Base-by-base conservation (phyloP, 2,113 vertebrate genomes). In the Herpailurus yagouaroundi region DNA sequence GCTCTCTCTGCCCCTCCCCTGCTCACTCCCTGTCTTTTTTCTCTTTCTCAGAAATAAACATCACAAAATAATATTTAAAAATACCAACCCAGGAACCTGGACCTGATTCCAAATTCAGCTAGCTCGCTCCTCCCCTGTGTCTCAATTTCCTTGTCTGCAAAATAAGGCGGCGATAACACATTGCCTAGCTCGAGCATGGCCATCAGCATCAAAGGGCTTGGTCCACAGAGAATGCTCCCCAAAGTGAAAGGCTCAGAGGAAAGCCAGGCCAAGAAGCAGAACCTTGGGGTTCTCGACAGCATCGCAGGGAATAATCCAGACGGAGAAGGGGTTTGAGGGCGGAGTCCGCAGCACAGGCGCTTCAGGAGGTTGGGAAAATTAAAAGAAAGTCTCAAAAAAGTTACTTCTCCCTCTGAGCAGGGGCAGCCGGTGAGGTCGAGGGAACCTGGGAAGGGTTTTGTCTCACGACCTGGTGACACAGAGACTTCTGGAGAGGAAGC, bases 221-320 rank as follows among this genome's bases (percentile, higher is more conserved):
- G 14, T 38, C 16, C 25, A 33, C 3, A 15, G 33, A 5, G 71
- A 63, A 16, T 31, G 4, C 10, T 38, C 23, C 31, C 27, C 16
- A 10, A 84, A 48, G 7, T 38, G 18, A 63, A 69, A 63, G 69
- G 12, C 69, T 71, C 27, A 19, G 36, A n/a, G 29, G 45, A 80
- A 63, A 89, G 45, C 2, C 3, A 2, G n/a, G 7, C 13, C 14
- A 6, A 15, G 94, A 48, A 19, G 29, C 21, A 52, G 50, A 36
- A 45, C 27, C 9, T 10, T 11, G 50, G n/a, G 4, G 1, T 1
- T 36, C 15, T 16, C 1, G 5, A 14, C 15, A 31, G 11, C 3
- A 2, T 41, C 12, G 0, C 14, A 55, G 29, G 41, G 50, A 33
- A 27, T 4, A 7, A 11, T 38, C 50, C 13, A 48, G 12, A 29